Conservation (phyloP, 1,140 invertebrate species). For the Tetragnatha versicolor region DNA sequence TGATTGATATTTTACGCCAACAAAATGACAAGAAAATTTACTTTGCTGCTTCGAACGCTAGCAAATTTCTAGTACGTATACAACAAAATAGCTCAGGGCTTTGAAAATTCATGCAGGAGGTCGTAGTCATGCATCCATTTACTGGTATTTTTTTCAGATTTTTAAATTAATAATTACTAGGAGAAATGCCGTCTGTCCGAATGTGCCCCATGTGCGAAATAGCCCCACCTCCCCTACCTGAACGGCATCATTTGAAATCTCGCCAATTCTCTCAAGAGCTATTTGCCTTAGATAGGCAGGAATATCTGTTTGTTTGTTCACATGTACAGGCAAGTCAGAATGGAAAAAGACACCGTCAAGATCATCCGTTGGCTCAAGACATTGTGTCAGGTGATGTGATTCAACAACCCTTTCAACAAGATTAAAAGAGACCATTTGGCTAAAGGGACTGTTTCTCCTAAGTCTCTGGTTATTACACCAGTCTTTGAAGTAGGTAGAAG, state of each 20-base stretch:
- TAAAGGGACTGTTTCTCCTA: not conserved
- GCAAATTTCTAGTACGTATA: too few species aligned
- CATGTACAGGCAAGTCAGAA: not conserved
- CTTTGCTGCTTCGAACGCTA: too few species aligned
- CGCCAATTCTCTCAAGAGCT: not conserved
- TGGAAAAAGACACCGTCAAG: not conserved
- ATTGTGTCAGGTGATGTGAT: not conserved
- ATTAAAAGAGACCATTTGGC: not conserved
- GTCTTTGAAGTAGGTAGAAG: not conserved
- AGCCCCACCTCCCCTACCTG: too few species aligned
- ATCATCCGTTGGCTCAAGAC: not conserved
- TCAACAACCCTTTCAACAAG: not conserved
- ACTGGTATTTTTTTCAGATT: too few species aligned
- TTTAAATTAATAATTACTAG: too few species aligned
- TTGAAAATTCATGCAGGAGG: too few species aligned
- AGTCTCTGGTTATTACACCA: constrained; percentile 6
- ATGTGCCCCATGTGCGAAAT: too few species aligned
- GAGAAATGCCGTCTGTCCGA: too few species aligned
- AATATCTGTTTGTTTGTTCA: not conserved
- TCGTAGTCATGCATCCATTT: too few species aligned
- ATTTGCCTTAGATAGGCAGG: not conserved
- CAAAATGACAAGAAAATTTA: too few species aligned
- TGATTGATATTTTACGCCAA: too few species aligned
- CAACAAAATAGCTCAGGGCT: too few species aligned
- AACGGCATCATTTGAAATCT: not conserved